Conservation (phyloP, 2,797 vertebrate species). For the Siniperca scherzeri region DNA sequence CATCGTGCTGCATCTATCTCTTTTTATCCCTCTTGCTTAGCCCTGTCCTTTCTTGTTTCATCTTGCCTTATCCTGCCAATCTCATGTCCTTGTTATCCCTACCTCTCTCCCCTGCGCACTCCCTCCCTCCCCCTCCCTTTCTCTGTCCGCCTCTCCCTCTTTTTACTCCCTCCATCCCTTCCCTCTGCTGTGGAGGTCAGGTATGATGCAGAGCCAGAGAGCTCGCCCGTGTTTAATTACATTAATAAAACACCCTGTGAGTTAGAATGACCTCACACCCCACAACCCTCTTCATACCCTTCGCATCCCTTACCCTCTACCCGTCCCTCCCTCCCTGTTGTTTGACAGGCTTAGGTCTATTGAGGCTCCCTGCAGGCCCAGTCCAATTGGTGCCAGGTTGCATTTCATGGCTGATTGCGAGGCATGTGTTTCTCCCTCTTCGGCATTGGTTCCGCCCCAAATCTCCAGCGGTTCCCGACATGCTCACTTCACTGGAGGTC, state of each 20-base stretch:
- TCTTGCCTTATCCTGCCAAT: constrained; percentile 79
- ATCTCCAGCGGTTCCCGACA: constrained; percentile 80
- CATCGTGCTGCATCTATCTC: constrained; percentile 70
- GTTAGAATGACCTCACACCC: constrained; percentile 80
- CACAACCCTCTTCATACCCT: constrained; percentile 55
- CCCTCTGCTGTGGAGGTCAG: constrained; percentile 79
- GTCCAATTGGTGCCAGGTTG: constrained; percentile 80
- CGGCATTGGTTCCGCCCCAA: constrained; percentile 68
- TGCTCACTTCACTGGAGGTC: constrained; percentile 81
- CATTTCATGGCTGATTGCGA: constrained; percentile 84
- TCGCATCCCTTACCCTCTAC: constrained; percentile 45
- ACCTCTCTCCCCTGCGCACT: constrained; percentile 42
- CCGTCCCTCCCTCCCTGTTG: constrained; percentile 52
- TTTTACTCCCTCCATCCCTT: constrained; percentile 39
- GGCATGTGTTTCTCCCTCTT: constrained; percentile 77
- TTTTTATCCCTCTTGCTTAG: constrained; percentile 72
- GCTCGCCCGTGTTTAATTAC: constrained; percentile 84
- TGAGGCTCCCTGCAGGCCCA: constrained; percentile 71
- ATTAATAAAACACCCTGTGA: constrained; percentile 85
- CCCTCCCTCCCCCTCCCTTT: constrained; percentile 35
- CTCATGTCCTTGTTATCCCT: constrained; percentile 79
- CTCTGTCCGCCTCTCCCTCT: constrained; percentile 46
- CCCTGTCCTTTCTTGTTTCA: constrained; percentile 77
- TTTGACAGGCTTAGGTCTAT: constrained; percentile 62
- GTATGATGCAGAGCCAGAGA: constrained; percentile 76